Evolutionary conservation across 2,888 invertebrate species (phyloP), one percentile per base, ranked within the genome.

Genomic region (Lithophane semibrunnea): DNA sequence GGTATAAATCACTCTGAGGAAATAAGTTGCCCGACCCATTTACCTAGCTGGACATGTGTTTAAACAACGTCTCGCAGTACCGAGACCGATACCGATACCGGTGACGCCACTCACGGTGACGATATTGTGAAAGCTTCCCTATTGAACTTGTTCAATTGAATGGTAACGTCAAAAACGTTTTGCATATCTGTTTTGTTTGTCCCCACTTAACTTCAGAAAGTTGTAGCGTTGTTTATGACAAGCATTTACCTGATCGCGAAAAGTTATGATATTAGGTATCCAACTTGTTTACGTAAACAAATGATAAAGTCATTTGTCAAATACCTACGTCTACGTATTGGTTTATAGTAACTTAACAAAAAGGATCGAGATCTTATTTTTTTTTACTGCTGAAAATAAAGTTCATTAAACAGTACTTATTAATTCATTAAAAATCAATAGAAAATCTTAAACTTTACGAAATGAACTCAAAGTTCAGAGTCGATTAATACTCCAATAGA

Each of bases 1-100:
- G 80, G 90, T 93, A 93, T 94, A 95, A 96, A 96, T 94, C 95
- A 94, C 94, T 94, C 90, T 86, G 86, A 91, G 91, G 93, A 93
- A 94, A 93, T 92, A 93, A 93, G 92, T 92, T 88, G 87, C 88
- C 90, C 90, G 90, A 90, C 92, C 93, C 92, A 93, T 94, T 94
- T 93, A 92, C 92, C 92, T 92, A 91, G 91, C 92, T 91, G 93
- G 93, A 93, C 92, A 91, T 85, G 90, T 91, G 91, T 92, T 90
- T 91, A 92, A 92, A 92, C 91, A 91, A 89, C 89, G 84, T 87
- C 89, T 85, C 86, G 81, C 78, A 80, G 88, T 84, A 74, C 77
- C 63, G 75, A 68, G 58, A 63, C 85, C 68, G 68, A 88, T 83
- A 73, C 75, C 70, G 82, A 71, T 71, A 85, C 85, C 68, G 71